Evolutionary conservation across 64 coral and sea anemone genomes (phyloP), one percentile per base, ranked within the genome.

Genomic region (Catalaphyllia jardinei): DNA sequence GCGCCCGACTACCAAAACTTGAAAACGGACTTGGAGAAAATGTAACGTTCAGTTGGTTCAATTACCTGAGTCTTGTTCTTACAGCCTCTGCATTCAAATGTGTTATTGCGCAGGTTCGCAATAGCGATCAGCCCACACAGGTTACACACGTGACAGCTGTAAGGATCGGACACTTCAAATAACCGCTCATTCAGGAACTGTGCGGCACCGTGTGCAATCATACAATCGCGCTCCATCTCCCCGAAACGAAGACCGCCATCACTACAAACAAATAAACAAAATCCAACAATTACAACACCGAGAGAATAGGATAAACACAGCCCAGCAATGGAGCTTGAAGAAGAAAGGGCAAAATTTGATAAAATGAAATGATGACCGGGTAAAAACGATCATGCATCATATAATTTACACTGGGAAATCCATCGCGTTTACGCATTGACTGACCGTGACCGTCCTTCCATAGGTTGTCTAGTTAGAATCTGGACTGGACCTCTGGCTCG

Each of bases 181-280:
- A 99, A 75, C 16, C 97, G 91, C 73, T 99, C 97, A 55, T 99
- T 99, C 15, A 99, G 97, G 83, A 99, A 99, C 85, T 99, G 94
- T 12, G 97, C 97, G 5, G 97, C 90, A 35, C 97, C 97, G n/a
- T 99, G 97, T 33, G 97, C 94, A 28, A 99, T 99, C 93, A 95
- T 95, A 83, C 97, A 99, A 63, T 99, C 97, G 46, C 97, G 97
- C 78, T 99, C 97, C 97, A 99, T 99, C 91, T 99, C 97, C 75
- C 97, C 97, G 31, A 99, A 99, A 79, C 97, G 93, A 55, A 99
- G 94, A 52, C 97, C 97, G 71, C 97, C 97, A 77, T 99, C 97
- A 93, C 97, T 99, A 50, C 24, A 91, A 73, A 52, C 9, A 20
- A 69, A 69, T 8, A 22, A n/a, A 67, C 24, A 25, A 27, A 69